phyloP scores from a whole-genome alignment of 2,797 vertebrate genomes.

The Mormyrus hasselquistii region DNA sequence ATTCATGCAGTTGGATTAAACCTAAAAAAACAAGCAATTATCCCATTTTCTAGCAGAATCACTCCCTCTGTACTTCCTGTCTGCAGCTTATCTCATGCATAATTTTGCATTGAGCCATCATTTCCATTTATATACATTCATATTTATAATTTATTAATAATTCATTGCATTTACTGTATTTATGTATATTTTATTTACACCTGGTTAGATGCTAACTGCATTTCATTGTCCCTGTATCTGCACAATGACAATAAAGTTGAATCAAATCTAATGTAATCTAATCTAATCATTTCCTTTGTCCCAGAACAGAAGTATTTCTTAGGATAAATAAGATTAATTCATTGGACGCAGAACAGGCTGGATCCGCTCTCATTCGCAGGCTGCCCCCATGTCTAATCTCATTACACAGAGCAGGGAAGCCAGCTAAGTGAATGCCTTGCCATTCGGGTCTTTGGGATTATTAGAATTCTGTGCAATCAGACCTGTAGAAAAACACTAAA shows the following conservation, averaged over 20 bases:
- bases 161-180: background rate
- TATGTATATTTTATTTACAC: background rate
- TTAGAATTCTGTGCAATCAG: background rate
- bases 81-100: background rate
- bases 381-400: background rate
- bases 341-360: background rate
- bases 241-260: background rate
- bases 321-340: conserved; percentile 17
- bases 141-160: background rate
- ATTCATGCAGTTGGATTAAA: conserved; percentile 17
- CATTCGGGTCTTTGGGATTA: background rate
- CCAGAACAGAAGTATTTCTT: background rate
- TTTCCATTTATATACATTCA: background rate
- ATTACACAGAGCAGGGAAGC: background rate
- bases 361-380: background rate
- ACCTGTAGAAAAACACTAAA: background rate
- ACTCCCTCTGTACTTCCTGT: background rate
- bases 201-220: background rate
- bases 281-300: conserved; percentile 7
- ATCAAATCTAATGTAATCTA: background rate
- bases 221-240: background rate
- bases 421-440: background rate
- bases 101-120: background rate
- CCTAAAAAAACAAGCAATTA: background rate
- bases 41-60: background rate